A percentile compares a stretch with the other conserved stretches of the same genome.
These are phyloP conservation scores for Drosophila nikananu DNA, from an alignment of 1,140 invertebrate species.

Conservation along the genomic window DNA sequence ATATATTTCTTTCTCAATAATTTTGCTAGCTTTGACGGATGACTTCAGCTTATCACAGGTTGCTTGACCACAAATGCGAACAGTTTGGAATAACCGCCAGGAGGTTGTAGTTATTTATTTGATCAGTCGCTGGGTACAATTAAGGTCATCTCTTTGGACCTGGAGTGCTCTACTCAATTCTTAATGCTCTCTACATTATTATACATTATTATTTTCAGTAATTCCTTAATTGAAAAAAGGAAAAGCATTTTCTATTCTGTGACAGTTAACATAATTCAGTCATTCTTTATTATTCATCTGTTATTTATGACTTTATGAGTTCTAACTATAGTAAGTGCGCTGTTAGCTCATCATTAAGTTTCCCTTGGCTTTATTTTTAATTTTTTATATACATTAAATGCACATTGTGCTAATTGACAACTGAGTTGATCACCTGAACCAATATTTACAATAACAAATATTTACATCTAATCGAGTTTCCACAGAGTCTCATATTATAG, in stretches of 20 bases:
- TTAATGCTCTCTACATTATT: too few relatives aligned
- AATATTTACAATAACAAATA: constrained; percentile 11
- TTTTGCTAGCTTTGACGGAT: constrained; percentile 12
- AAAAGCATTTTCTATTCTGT: too few relatives aligned
- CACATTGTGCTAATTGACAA: not conserved
- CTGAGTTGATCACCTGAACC: constrained; percentile 15
- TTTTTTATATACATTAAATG: not conserved
- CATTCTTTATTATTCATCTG: not conserved
- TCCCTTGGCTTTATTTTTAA: too few relatives aligned
- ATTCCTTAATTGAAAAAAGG: not conserved
- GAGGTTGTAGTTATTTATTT: constrained; percentile 3
- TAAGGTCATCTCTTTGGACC: too few relatives aligned
- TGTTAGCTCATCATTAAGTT: too few relatives aligned
- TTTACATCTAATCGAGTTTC: not conserved
- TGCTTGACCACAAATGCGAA: not conserved
- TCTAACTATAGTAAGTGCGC: not conserved
- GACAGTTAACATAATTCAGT: too few relatives aligned
- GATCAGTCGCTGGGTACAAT: not conserved
- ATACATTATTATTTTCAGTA: not conserved
- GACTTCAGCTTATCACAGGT: constrained; percentile 2
- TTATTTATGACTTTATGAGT: not conserved
- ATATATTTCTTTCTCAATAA: constrained; percentile 1
- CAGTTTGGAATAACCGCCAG: not conserved
- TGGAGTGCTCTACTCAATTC: not conserved
- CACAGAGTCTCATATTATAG: not conserved